Conservation (phyloP, 2,113 vertebrate species). For the Cebus imitator region DNA sequence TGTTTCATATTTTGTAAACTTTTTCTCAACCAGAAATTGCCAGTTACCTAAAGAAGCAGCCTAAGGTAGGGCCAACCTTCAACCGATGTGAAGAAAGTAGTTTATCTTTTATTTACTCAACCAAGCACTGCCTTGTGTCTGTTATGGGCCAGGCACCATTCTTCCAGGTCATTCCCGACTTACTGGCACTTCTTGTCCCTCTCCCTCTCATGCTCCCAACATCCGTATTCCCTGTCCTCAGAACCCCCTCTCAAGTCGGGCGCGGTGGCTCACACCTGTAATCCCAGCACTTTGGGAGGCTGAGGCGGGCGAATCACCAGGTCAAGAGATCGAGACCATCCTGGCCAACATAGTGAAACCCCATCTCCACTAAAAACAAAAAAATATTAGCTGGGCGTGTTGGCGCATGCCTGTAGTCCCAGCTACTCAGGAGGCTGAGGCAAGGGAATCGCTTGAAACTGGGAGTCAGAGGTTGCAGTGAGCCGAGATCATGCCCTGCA, state of each 20-base stretch:
- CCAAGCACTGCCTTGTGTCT: neutral
- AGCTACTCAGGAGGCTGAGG: no score
- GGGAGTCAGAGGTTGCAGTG: no score
- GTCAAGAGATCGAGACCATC: no score
- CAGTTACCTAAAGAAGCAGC: neutral
- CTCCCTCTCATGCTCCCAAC: neutral
- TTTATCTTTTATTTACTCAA: neutral
- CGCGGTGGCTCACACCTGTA: no score
- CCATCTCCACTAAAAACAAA: no score
- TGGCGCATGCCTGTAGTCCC: no score
- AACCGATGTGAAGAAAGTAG: neutral
- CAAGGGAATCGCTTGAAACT: no score
- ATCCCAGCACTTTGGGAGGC: no score
- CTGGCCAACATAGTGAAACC: no score
- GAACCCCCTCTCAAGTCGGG: neutral
- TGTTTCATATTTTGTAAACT: constrained; percentile 39
- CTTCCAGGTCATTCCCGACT: neutral
- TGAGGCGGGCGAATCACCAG: no score
- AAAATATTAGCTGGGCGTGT: no score
- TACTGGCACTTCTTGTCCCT: neutral
- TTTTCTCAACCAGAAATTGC: constrained; percentile 25
- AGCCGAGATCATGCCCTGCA: no score
- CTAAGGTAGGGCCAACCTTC: neutral
- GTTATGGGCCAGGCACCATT: neutral
- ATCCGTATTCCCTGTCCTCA: neutral